Conservation (phyloP, 2,797 vertebrate species). For the Pristis pectinata region DNA sequence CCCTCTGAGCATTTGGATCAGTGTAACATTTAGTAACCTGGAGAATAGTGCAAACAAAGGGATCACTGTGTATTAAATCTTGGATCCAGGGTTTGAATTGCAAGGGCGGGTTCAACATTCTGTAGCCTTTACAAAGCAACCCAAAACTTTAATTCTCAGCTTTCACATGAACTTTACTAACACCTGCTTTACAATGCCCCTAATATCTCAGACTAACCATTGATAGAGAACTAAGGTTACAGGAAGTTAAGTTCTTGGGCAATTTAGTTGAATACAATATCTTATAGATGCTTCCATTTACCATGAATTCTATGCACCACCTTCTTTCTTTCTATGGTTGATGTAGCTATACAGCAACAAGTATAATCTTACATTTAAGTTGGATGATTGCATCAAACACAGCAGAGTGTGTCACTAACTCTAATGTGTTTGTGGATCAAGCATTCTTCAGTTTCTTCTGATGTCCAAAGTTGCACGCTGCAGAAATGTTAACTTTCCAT, state of each 20-base stretch:
- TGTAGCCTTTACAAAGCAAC: not conserved
- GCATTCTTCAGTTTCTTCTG: too few species aligned
- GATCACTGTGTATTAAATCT: not conserved
- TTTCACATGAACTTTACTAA: constrained; percentile 21
- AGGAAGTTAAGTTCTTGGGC: not conserved
- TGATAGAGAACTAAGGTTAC: not conserved
- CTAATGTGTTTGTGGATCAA: too few species aligned
- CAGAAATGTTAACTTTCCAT: too few species aligned
- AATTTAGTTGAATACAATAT: not conserved
- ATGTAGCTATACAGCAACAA: too few species aligned
- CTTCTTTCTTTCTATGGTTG: too few species aligned
- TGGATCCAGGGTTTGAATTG: not conserved
- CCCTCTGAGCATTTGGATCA: constrained; percentile 17
- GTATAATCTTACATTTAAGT: too few species aligned
- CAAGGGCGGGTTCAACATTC: not conserved
- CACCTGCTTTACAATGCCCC: not conserved
- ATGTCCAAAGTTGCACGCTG: too few species aligned
- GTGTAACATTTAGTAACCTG: constrained; percentile 7
- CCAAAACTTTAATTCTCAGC: not conserved
- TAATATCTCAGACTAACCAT: not conserved
- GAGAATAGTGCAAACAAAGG: not conserved
- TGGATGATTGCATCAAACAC: too few species aligned
- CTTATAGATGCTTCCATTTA: not conserved
- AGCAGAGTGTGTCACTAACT: too few species aligned
- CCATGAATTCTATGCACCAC: not conserved